Evolutionary conservation across 2,797 vertebrate species (phyloP).

Genomic region (Thamnophis elegans): DNA sequence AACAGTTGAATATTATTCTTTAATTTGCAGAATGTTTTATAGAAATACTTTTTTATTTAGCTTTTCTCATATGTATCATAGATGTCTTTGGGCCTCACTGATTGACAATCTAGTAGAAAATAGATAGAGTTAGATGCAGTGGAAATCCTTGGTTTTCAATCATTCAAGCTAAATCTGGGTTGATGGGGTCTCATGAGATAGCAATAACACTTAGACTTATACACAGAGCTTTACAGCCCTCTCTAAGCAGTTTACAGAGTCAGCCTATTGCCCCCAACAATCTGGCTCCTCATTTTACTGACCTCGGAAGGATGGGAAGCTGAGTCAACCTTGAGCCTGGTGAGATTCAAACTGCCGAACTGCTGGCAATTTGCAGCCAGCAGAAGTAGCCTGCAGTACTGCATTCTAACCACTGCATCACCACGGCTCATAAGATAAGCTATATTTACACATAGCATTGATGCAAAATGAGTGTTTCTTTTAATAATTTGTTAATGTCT

Average conservation of each 20-base stretch:
- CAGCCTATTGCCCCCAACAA: no score
- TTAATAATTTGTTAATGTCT: not conserved
- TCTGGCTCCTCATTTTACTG: no score
- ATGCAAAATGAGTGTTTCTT: not conserved
- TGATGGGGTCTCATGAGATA: not conserved
- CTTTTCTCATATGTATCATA: not conserved
- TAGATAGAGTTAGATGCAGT: not conserved
- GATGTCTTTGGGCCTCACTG: not conserved
- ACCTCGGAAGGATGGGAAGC: no score
- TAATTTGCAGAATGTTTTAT: not conserved
- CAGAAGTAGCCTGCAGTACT: no score
- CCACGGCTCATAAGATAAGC: not conserved
- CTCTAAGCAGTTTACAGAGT: no score
- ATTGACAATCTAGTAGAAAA: not conserved
- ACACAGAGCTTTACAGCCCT: no score
- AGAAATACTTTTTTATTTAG: not conserved
- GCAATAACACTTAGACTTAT: no score
- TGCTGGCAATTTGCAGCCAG: no score
- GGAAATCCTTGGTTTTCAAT: not conserved
- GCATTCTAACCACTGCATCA: no score
- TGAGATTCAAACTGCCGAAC: no score
- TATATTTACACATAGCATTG: not conserved
- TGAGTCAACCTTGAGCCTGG: no score
- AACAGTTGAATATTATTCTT: not conserved
- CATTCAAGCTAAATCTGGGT: not conserved